phyloP scores from a whole-genome alignment of 2,797 vertebrate genomes.

The Pogoniulus pusillus region DNA sequence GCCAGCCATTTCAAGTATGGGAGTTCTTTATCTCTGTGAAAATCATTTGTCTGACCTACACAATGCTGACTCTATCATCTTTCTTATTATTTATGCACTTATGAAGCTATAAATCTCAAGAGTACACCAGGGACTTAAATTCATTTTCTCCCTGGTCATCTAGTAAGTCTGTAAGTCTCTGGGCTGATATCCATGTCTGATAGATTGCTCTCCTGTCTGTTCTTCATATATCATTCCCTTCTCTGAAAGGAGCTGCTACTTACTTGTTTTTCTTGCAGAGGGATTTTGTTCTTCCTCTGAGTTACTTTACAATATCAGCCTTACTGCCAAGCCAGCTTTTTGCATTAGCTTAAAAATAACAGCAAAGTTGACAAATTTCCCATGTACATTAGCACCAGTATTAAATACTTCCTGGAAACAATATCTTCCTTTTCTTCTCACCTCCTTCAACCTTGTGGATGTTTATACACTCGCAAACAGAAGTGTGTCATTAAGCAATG shows the following conservation, averaged over 20 bases:
- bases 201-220: not conserved
- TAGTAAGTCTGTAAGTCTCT: not conserved
- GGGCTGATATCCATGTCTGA: not conserved
- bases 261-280: not conserved
- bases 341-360: not conserved
- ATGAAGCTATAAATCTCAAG: slow-evolving; percentile 15
- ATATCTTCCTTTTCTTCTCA: not conserved
- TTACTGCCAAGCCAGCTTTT: not conserved
- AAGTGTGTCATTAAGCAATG: not conserved
- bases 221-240: not conserved
- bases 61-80: not conserved
- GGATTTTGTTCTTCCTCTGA: not conserved
- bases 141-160: slow-evolving; percentile 21
- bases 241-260: not conserved
- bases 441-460: not conserved
- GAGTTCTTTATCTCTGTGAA: not conserved
- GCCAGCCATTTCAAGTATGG: not conserved
- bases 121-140: not conserved
- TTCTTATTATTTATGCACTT: not conserved
- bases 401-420: not conserved
- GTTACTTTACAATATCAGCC: not conserved
- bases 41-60: not conserved
- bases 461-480: not conserved
- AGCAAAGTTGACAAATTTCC: not conserved
- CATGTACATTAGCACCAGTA: not conserved